Conservation (phyloP, 2,113 vertebrate genomes). For the Opisthocomus hoazin region DNA sequence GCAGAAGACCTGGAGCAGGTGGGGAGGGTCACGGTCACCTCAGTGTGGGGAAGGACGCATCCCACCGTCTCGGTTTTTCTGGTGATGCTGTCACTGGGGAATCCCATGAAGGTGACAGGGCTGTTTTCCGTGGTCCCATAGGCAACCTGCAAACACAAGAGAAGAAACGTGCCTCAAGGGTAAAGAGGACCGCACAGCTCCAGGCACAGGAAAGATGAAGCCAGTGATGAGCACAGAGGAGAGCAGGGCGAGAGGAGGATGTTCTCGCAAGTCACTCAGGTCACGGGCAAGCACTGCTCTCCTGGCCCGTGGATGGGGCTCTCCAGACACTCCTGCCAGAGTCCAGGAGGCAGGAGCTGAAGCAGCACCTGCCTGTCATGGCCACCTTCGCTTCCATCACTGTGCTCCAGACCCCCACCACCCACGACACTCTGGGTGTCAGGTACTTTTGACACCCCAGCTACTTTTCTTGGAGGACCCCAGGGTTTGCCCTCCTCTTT, state of each 20-base stretch:
- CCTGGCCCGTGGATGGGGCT: background rate
- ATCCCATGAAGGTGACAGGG: conserved; percentile 85
- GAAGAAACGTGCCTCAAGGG: background rate
- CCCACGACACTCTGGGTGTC: background rate
- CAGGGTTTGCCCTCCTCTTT: background rate
- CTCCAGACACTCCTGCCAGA: background rate
- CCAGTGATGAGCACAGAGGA: background rate
- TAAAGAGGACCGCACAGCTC: background rate
- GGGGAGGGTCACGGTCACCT: conserved; percentile 72
- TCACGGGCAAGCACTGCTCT: background rate
- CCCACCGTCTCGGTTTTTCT: conserved; percentile 80
- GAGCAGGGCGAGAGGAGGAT: background rate
- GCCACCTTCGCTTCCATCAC: background rate
- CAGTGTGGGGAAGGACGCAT: conserved; percentile 79
- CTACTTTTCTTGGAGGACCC: background rate
- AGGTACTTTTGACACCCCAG: background rate
- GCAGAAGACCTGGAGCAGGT: background rate
- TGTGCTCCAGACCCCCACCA: background rate
- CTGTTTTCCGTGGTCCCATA: conserved; percentile 98
- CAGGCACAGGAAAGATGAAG: background rate
- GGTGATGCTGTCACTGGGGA: conserved; percentile 70
- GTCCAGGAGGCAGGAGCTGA: background rate
- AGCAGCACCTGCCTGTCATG: background rate
- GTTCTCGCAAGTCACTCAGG: background rate
- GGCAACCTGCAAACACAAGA: conserved; percentile 72